A percentile compares a stretch with the other conserved stretches of the same genome.
Conservation (phyloP, 1,140 invertebrate genomes). For the Charaxes varanes region DNA sequence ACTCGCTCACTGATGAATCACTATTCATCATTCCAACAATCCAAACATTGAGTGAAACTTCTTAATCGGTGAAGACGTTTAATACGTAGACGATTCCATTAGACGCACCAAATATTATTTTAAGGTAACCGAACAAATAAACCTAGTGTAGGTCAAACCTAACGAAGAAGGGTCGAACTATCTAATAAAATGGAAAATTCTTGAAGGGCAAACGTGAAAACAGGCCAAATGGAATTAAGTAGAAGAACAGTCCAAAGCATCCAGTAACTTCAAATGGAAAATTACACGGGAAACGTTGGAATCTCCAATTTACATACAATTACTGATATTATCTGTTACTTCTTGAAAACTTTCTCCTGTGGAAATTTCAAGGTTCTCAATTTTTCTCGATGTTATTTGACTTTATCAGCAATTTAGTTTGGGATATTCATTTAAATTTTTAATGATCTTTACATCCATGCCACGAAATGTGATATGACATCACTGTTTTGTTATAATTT, state of each 20-base stretch:
- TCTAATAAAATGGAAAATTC: neutral
- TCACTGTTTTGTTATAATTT: too few species aligned
- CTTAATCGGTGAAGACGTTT: too few species aligned
- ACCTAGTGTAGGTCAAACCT: neutral
- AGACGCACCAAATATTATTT: too few species aligned
- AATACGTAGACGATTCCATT: too few species aligned
- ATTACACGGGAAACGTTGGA: conserved; percentile 7
- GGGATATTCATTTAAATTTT: too few species aligned
- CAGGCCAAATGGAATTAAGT: conserved; percentile 4
- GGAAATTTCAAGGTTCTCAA: neutral
- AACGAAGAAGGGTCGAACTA: neutral
- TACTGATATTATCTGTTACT: conserved; percentile 5
- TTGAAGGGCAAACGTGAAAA: conserved; percentile 3
- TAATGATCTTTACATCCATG: too few species aligned
- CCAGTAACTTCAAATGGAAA: conserved; percentile 1
- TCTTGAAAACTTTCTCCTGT: neutral
- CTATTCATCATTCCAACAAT: too few species aligned
- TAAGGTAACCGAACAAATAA: too few species aligned
- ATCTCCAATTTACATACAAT: conserved; percentile 14
- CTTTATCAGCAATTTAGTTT: neutral
- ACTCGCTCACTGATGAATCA: too few species aligned
- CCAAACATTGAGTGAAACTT: too few species aligned
- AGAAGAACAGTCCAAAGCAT: conserved; percentile 7
- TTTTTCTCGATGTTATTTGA: neutral
- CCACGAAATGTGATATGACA: too few species aligned